phyloP scores from a whole-genome alignment of 2,113 vertebrate genomes.

The Anguilla rostrata region DNA sequence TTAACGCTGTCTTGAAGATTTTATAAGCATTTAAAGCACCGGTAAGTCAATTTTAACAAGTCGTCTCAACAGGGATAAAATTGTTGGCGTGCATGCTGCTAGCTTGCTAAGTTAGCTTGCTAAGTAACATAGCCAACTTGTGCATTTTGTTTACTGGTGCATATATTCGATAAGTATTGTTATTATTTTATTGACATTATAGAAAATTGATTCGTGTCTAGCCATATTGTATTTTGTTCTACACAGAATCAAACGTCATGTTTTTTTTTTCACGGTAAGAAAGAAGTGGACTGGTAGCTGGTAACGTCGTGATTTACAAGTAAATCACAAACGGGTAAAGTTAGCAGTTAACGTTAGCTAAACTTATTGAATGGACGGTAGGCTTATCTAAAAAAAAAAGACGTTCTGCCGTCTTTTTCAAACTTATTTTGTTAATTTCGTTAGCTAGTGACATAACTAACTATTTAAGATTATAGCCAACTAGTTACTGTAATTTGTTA shows the following conservation, averaged over 20 bases:
- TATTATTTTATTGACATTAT: not conserved
- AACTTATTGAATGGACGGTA: not conserved
- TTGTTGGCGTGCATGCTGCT: too few species aligned
- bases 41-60: too few species aligned
- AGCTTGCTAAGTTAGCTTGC: too few species aligned
- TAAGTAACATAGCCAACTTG: too few species aligned
- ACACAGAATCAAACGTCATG: not conserved
- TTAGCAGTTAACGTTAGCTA: not conserved
- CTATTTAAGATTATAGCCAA: too few species aligned
- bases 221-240: not conserved
- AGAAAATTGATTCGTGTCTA: not conserved
- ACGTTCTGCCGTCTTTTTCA: not conserved
- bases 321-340: not conserved
- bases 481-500: too few species aligned
- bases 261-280: not conserved
- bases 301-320: not conserved
- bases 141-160: too few species aligned
- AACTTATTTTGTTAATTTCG: not conserved
- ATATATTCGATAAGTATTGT: too few species aligned
- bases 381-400: not conserved
- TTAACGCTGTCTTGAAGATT: not conserved
- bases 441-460: not conserved
- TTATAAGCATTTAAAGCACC: too few species aligned
- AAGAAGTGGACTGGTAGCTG: not conserved
- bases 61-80: too few species aligned